These are phyloP conservation scores for Catocala sponsa DNA, from an alignment of 2,888 invertebrate species.

Conservation along the genomic window DNA sequence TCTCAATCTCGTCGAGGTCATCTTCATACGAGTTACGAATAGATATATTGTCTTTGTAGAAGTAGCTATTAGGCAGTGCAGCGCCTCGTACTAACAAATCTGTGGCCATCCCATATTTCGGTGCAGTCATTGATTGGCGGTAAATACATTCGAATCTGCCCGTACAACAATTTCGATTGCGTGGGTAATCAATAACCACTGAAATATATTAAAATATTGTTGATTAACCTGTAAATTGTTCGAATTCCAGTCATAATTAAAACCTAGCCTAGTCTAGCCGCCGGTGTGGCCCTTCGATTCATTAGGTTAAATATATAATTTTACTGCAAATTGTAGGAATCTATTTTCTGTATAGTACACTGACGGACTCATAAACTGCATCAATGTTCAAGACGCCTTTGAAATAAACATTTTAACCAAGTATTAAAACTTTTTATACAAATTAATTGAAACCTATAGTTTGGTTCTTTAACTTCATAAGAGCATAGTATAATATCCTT, in stretches of 20 bases:
- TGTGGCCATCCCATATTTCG: slow-evolving; percentile 59
- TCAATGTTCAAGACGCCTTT: too few relatives aligned
- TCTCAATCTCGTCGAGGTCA: slow-evolving; percentile 53
- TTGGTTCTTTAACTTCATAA: too few relatives aligned
- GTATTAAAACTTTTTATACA: too few relatives aligned
- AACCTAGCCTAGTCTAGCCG: too few relatives aligned
- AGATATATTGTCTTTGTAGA: slow-evolving; percentile 69
- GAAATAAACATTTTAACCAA: too few relatives aligned
- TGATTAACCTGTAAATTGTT: too few relatives aligned
- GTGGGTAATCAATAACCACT: slow-evolving; percentile 86
- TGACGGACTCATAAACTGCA: too few relatives aligned
- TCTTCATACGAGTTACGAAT: slow-evolving; percentile 56
- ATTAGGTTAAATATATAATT: neutral
- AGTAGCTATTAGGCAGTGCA: slow-evolving; percentile 70
- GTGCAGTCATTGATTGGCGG: slow-evolving; percentile 72
- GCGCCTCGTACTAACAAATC: slow-evolving; percentile 70
- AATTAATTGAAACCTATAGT: too few relatives aligned
- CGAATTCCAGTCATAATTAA: too few relatives aligned
- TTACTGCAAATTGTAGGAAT: neutral
- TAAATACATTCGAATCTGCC: slow-evolving; percentile 89
- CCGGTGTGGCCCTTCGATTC: neutral
- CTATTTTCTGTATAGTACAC: too few relatives aligned
- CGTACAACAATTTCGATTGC: slow-evolving; percentile 78
- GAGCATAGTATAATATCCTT: too few relatives aligned
- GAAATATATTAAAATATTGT: slow-evolving; percentile 26